Evolutionary conservation across 2,888 invertebrate species (phyloP).

Genomic region (Mesodorylaimus sp.): DNA sequence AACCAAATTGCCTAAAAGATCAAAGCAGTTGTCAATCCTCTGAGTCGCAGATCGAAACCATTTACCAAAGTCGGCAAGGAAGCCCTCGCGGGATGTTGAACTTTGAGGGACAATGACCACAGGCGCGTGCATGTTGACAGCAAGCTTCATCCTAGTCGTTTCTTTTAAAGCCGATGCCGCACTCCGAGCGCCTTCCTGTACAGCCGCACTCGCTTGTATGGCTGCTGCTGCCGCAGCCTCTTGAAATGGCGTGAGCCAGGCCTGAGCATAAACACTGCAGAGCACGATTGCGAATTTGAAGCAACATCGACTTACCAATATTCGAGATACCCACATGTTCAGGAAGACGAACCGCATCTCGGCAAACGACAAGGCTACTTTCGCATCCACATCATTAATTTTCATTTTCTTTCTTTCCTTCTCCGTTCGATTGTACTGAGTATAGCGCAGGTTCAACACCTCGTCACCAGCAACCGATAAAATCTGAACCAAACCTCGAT

Average conservation of each 20-base stretch:
- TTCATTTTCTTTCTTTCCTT: slow-evolving; percentile 20
- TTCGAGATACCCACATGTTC: slow-evolving; percentile 64
- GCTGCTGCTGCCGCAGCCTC: slow-evolving; percentile 60
- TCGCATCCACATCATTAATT: slow-evolving; percentile 47
- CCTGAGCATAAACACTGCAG: no score
- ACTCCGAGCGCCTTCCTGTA: slow-evolving; percentile 68
- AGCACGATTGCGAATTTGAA: no score
- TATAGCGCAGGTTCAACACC: slow-evolving; percentile 40
- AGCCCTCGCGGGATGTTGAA: slow-evolving; percentile 54
- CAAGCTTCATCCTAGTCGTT: slow-evolving; percentile 31
- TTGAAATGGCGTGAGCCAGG: slow-evolving; percentile 51
- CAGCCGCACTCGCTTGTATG: slow-evolving; percentile 71
- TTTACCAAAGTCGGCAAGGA: slow-evolving; percentile 71
- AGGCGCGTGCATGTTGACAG: slow-evolving; percentile 41
- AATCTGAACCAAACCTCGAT: slow-evolving; percentile 48
- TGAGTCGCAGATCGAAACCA: no score
- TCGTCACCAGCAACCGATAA: slow-evolving; percentile 53
- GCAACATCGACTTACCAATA: slow-evolving; percentile 33
- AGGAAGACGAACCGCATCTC: slow-evolving; percentile 70
- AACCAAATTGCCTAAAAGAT: slow-evolving; percentile 9
- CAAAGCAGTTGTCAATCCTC: no score
- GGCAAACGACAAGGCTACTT: slow-evolving; percentile 59
- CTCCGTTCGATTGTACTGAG: slow-evolving; percentile 22
- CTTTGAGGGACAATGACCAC: slow-evolving; percentile 71
- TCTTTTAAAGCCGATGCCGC: slow-evolving; percentile 66